These are phyloP conservation scores for Drosophila paulistorum DNA, from an alignment of 1,140 invertebrate species.

Conservation along the genomic window DNA sequence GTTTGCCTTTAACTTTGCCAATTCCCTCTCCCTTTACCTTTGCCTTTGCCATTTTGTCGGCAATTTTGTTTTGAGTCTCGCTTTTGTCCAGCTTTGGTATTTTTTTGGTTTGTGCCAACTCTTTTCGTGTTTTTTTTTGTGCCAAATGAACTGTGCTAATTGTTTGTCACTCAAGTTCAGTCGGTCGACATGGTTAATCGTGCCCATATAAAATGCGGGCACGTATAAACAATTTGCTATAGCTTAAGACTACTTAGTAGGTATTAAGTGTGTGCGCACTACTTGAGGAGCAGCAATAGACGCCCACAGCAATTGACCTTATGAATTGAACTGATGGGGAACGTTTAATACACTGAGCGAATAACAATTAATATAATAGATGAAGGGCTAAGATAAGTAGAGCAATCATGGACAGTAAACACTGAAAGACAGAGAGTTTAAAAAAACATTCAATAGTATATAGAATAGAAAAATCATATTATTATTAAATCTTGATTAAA, in stretches of 20 bases:
- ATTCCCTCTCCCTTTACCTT: slow-evolving; percentile 3
- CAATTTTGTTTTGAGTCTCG: not conserved
- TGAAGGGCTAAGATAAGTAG: not conserved
- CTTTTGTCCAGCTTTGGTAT: slow-evolving; percentile 15
- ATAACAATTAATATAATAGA: not conserved
- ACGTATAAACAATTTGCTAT: slow-evolving; percentile 49
- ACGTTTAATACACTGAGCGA: slow-evolving; percentile 19
- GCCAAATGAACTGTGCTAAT: slow-evolving; percentile 63
- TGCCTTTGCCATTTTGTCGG: not conserved
- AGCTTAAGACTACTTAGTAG: slow-evolving; percentile 64
- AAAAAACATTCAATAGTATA: no score
- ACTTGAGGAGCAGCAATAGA: slow-evolving; percentile 35
- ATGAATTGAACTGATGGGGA: slow-evolving; percentile 35
- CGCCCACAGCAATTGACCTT: slow-evolving; percentile 69
- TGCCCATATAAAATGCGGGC: slow-evolving; percentile 62
- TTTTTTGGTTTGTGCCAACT: slow-evolving; percentile 42
- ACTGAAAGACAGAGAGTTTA: no score
- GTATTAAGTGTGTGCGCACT: slow-evolving; percentile 25
- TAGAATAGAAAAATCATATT: no score
- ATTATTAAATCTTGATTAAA: no score
- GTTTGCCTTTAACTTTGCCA: slow-evolving; percentile 18
- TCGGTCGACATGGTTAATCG: slow-evolving; percentile 58
- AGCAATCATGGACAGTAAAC: no score
- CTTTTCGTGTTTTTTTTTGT: no score
- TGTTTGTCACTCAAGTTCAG: slow-evolving; percentile 65